These are phyloP conservation scores for Drosophila lutescens DNA, from an alignment of 2,888 invertebrate genomes.

Conservation along the genomic window DNA sequence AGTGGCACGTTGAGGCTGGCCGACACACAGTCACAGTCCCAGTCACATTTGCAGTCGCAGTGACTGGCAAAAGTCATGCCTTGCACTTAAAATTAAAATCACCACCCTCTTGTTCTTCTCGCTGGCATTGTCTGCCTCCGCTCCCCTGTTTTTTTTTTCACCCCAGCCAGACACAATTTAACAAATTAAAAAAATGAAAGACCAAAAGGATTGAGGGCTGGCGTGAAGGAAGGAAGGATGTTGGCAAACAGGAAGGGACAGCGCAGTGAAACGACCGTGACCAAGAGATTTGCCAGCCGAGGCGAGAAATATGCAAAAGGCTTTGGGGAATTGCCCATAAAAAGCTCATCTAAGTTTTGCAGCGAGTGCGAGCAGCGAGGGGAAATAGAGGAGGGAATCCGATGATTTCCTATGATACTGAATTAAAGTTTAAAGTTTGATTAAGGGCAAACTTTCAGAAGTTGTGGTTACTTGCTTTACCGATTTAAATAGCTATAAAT, in stretches of 20 bases:
- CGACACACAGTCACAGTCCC: conserved; percentile 2
- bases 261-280: conserved; percentile 52
- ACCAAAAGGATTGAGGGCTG: conserved; percentile 35
- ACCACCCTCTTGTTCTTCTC: conserved; percentile 28
- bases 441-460: conserved; percentile 6
- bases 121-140: conserved; percentile 34
- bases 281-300: conserved; percentile 51
- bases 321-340: conserved; percentile 32
- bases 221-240: conserved; percentile 20
- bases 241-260: conserved; percentile 60
- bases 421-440: conserved; percentile 19
- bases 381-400: conserved; percentile 2
- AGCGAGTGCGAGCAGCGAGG: not conserved
- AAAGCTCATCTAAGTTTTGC: conserved; percentile 32
- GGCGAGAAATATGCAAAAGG: conserved; percentile 45
- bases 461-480: not conserved
- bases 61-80: conserved; percentile 48
- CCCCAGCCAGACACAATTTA: conserved; percentile 66
- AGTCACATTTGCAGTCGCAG: conserved; percentile 30
- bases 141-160: not conserved
- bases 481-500: not conserved
- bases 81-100: conserved; percentile 54
- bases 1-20: conserved; percentile 25
- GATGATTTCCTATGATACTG: not conserved
- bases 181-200: conserved; percentile 64